These are phyloP conservation scores for Noctilio leporinus DNA, from an alignment of 2,113 vertebrate species.

Conservation along the genomic window DNA sequence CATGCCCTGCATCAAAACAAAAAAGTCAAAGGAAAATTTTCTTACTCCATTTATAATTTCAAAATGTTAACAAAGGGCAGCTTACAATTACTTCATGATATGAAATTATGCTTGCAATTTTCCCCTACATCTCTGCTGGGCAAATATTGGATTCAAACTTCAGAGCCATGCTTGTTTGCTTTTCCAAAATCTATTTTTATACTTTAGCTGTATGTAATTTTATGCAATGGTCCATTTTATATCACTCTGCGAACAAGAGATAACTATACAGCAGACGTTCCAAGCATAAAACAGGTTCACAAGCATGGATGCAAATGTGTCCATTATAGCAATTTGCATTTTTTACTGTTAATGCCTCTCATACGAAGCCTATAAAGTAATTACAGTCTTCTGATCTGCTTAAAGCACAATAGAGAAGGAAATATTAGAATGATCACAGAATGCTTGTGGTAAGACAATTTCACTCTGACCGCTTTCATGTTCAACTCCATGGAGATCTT, in stretches of 20 bases:
- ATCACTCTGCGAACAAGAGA: neutral
- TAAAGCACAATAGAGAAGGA: neutral
- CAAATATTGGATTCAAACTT: neutral
- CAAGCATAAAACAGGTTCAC: neutral
- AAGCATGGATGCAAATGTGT: neutral
- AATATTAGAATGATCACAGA: neutral
- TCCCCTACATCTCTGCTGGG: neutral
- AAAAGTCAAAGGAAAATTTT: neutral
- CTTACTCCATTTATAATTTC: neutral
- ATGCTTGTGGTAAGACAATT: neutral
- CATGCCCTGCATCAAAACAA: neutral
- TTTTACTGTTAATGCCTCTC: neutral
- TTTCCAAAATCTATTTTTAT: neutral
- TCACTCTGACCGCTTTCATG: neutral
- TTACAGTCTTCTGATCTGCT: constrained; percentile 27
- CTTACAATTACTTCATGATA: constrained; percentile 13
- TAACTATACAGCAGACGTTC: neutral
- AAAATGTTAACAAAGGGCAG: neutral
- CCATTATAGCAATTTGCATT: neutral
- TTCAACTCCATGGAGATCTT: neutral
- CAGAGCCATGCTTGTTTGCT: neutral
- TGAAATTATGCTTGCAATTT: neutral
- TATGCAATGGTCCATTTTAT: neutral
- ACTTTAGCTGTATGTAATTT: neutral
- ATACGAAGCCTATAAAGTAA: neutral